A percentile compares a stretch with the other conserved stretches of the same genome.
Conservation (phyloP, 2,888 invertebrate genomes). For the Drosophila dives region DNA sequence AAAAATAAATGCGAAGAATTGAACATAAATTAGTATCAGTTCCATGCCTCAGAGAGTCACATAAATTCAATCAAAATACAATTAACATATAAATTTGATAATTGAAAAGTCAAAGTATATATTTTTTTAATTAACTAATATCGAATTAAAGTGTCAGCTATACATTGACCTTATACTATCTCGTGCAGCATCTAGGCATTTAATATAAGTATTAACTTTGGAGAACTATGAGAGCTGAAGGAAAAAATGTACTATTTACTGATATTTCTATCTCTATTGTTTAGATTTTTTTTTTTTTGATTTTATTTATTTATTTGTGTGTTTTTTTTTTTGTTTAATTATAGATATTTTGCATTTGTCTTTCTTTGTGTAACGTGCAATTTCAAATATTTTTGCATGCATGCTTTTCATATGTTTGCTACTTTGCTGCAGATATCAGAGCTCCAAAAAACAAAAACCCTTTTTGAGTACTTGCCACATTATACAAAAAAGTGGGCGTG, state of each 20-base stretch:
- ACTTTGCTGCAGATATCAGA: constrained; percentile 28
- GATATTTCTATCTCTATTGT: constrained; percentile 56
- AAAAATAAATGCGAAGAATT: constrained; percentile 1
- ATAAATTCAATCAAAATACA: constrained; percentile 18
- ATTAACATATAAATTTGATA: not conserved
- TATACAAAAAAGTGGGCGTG: constrained; percentile 36
- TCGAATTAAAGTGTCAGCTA: constrained; percentile 35
- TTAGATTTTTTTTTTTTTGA: constrained; percentile 18
- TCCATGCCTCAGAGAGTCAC: constrained; percentile 29
- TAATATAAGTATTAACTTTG: constrained; percentile 38
- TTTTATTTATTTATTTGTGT: constrained; percentile 3
- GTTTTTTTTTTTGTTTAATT: constrained; percentile 3
- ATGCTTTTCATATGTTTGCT: constrained; percentile 7
- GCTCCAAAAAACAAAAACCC: constrained; percentile 64
- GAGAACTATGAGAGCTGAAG: constrained; percentile 64
- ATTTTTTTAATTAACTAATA: constrained; percentile 9
- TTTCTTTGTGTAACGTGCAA: constrained; percentile 39
- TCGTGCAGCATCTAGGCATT: constrained; percentile 60
- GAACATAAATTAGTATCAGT: constrained; percentile 25
- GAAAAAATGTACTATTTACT: constrained; percentile 58
- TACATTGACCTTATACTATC: constrained; percentile 57
- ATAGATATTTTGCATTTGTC: not conserved
- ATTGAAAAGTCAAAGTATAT: not conserved
- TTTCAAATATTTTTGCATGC: constrained; percentile 28
- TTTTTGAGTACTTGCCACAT: constrained; percentile 39